phyloP scores from a whole-genome alignment of 2,113 vertebrate genomes.

The Onychostoma macrolepis region DNA sequence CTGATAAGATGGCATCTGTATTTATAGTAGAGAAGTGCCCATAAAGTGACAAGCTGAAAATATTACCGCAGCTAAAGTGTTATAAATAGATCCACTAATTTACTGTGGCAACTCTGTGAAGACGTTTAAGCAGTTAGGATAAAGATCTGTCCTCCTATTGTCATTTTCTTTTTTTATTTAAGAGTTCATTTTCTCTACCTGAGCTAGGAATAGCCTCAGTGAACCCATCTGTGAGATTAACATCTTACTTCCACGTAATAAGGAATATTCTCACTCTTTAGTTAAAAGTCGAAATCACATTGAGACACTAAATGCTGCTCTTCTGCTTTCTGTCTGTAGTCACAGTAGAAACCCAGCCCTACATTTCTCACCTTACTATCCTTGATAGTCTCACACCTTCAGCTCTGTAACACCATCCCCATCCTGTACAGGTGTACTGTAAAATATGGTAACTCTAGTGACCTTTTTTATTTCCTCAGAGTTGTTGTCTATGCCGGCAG shows the following conservation, averaged over 20 bases:
- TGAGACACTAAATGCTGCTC: conserved; percentile 9
- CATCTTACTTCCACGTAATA: not conserved
- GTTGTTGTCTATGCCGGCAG: conserved; percentile 99
- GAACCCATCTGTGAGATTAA: conserved; percentile 5
- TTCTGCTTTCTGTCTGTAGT: conserved; percentile 31
- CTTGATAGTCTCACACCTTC: conserved; percentile 48
- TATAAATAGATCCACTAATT: conserved; percentile 22
- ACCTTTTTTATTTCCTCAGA: conserved; percentile 98
- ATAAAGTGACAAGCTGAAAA: not conserved
- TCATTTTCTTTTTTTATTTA: not conserved
- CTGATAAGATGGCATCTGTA: conserved; percentile 32
- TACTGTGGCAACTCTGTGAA: not conserved
- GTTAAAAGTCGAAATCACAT: conserved; percentile 1
- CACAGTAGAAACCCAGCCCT: conserved; percentile 18
- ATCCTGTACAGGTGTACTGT: conserved; percentile 58
- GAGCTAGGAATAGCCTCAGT: not conserved
- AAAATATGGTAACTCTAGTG: conserved; percentile 84
- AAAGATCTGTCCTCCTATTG: not conserved
- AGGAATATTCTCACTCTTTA: conserved; percentile 11
- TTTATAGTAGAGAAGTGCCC: conserved; percentile 34
- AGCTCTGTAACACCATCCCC: conserved; percentile 36
- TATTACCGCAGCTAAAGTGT: not conserved
- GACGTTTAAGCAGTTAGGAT: not conserved
- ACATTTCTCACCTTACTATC: conserved; percentile 30
- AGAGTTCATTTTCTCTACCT: not conserved